Base-by-base conservation (phyloP, 2,113 vertebrate species). In the Toxotes chatareus region DNA sequence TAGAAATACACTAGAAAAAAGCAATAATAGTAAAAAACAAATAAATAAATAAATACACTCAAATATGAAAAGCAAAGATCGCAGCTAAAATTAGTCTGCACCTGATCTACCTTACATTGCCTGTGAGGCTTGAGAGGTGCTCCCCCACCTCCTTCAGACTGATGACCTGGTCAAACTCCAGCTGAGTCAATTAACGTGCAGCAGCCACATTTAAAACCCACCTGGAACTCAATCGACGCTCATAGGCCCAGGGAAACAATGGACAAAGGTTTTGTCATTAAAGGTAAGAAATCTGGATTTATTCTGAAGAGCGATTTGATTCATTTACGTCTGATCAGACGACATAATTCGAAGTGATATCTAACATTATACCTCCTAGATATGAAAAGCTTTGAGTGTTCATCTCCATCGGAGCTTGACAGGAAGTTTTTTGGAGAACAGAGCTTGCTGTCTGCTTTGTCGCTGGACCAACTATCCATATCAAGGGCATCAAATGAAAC, bases 331-430 rank as follows among this genome's bases (percentile, higher is more conserved):
- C 16, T 71, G 5, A 40, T 31, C 8, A 5, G 4, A 0, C 17
- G 3, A 60, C 36, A 4, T 21, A 10, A 32, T 38, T 77, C 7
- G 5, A 17, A 73, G 1, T 19, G 1, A 1, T 38, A 3, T 69
- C 1, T 38, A 3, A 13, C 5, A 4, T 75, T 73, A 80, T 40
- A 6, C 40, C 38, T 76, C 10, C 9, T 63, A 95, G 95, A 92
- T 34, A 27, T 79, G 27, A 86, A 77, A 38, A 94, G 88, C 65
- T 89, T 84, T 59, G 93, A 95, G 51, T 73, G 47, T 51, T 74
- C 78, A 0, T 93, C 94, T n/a, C 82, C 86, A 32, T 91, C 87
- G 0, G 94, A 94, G 36, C 79, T 95, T 12, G 92, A 96, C 84
- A 85, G 44, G 49, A 90, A 40, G 27, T 93, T 95, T 46, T 86